phyloP scores from a whole-genome alignment of 2,113 vertebrate species.

The Dicentrarchus labrax region DNA sequence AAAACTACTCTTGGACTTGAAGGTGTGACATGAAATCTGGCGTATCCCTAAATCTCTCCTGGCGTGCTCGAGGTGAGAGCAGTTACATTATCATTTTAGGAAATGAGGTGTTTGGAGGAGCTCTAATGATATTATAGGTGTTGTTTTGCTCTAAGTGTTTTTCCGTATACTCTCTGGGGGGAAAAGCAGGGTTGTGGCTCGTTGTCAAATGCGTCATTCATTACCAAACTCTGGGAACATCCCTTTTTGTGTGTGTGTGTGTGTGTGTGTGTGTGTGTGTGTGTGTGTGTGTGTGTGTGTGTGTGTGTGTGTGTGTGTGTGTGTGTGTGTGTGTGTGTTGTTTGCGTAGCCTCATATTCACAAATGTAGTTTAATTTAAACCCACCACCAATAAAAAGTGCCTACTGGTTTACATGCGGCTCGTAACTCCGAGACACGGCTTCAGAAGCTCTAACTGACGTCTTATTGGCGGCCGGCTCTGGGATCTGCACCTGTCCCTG shows the following conservation, averaged over 20 bases:
- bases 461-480: constrained; percentile 53
- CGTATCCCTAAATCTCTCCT: neutral
- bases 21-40: constrained; percentile 38
- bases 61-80: constrained; percentile 21
- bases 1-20: constrained; percentile 21
- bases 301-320: constrained; percentile 43
- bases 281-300: constrained; percentile 37
- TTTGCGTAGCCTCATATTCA: constrained; percentile 74
- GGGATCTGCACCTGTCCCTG: constrained; percentile 72
- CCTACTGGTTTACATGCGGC: constrained; percentile 72
- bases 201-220: constrained; percentile 72
- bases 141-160: constrained; percentile 60
- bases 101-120: constrained; percentile 53
- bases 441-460: constrained; percentile 74
- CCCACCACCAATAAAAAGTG: constrained; percentile 77
- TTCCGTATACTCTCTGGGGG: constrained; percentile 34
- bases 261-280: constrained; percentile 41
- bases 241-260: constrained; percentile 45
- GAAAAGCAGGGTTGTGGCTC: constrained; percentile 39
- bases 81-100: constrained; percentile 51
- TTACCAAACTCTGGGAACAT: constrained; percentile 64
- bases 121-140: constrained; percentile 53
- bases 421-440: constrained; percentile 69
- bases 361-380: constrained; percentile 81
- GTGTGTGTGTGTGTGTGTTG: constrained; percentile 49